A percentile compares a stretch with the other conserved stretches of the same genome.
phyloP scores from a whole-genome alignment of 2,113 vertebrate genomes.

The Oplegnathus fasciatus region DNA sequence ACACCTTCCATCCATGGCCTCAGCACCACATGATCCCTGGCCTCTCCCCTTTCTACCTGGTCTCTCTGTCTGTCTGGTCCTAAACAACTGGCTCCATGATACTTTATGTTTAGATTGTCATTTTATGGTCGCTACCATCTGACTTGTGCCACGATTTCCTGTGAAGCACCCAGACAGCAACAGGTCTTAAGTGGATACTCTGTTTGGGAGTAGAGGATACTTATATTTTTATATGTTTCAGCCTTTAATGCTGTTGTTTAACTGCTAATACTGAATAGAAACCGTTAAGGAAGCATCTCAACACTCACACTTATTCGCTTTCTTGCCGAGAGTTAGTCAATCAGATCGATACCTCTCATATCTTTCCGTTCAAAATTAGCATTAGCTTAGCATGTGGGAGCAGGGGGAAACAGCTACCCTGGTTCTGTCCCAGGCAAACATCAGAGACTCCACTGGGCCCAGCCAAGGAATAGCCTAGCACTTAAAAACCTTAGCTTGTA shows the following conservation, averaged over 20 bases:
- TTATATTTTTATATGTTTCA: not conserved
- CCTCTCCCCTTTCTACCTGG: constrained; percentile 19
- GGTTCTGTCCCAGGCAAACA: not conserved
- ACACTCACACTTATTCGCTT: not conserved
- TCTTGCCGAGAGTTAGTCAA: not conserved
- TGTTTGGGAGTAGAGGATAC: not conserved
- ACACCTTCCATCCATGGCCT: constrained; percentile 34
- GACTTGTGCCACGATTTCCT: constrained; percentile 15
- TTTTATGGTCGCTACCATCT: not conserved
- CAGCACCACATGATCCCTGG: constrained; percentile 35
- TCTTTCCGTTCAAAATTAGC: not conserved
- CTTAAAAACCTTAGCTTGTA: not conserved
- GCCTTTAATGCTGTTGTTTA: no score
- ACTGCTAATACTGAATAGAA: not conserved
- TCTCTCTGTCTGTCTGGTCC: constrained; percentile 19
- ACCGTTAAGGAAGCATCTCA: not conserved
- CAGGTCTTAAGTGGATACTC: not conserved
- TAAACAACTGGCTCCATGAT: constrained; percentile 15
- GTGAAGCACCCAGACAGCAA: not conserved
- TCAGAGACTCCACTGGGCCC: not conserved
- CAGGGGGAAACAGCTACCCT: no score
- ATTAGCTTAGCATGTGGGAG: not conserved
- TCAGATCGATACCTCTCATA: not conserved
- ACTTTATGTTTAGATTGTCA: constrained; percentile 21
- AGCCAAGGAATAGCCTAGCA: not conserved